A percentile compares a stretch with the other conserved stretches of the same genome.
phyloP scores from a whole-genome alignment of 2,113 vertebrate genomes.

The Heliornis fulica region DNA sequence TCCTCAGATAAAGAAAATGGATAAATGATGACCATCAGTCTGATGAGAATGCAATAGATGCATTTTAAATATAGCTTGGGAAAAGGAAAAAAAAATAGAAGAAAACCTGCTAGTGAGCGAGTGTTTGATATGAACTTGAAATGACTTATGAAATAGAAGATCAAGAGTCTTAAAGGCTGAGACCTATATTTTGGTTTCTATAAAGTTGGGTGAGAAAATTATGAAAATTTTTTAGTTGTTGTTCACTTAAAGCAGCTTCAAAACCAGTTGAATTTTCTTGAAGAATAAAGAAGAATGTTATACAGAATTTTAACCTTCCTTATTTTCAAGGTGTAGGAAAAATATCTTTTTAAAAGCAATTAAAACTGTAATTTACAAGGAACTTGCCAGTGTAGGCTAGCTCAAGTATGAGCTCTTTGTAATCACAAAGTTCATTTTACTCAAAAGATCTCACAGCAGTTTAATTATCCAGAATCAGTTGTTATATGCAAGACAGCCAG shows the following conservation, averaged over 20 bases:
- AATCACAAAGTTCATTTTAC: neutral
- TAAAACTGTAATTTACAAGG: constrained; percentile 57
- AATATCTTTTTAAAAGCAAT: constrained; percentile 35
- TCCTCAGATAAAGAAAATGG: constrained; percentile 71
- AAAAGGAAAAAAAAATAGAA: neutral
- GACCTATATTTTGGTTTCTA: constrained; percentile 45
- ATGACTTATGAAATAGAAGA: constrained; percentile 66
- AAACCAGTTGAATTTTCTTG: constrained; percentile 30
- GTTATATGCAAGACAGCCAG: neutral
- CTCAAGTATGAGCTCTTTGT: neutral
- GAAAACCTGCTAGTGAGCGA: constrained; percentile 40
- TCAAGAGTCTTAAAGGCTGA: constrained; percentile 45
- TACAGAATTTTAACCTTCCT: constrained; percentile 50
- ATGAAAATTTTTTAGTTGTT: constrained; percentile 23
- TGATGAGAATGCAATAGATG: constrained; percentile 43
- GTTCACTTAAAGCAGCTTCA: neutral
- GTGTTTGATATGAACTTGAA: constrained; percentile 61
- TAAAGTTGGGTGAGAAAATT: neutral
- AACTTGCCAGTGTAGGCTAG: constrained; percentile 31
- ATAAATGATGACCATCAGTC: constrained; percentile 65
- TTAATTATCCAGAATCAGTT: neutral
- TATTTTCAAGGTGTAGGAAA: constrained; percentile 67
- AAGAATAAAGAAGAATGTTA: constrained; percentile 23
- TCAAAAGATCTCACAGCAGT: neutral
- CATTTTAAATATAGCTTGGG: constrained; percentile 60